Conservation (phyloP, 2,888 invertebrate genomes). For the Dione juno region DNA sequence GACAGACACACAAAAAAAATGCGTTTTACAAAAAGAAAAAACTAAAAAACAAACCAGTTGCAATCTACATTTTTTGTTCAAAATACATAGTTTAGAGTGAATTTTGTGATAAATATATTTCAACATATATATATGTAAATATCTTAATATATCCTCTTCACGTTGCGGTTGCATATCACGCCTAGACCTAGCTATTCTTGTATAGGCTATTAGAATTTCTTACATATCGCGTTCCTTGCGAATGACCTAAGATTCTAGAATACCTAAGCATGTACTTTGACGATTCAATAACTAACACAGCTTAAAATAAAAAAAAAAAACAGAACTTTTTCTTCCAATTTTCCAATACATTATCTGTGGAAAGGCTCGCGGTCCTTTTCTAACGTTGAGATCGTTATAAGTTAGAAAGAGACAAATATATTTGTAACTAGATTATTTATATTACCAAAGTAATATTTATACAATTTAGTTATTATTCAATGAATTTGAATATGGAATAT, state of each 20-base stretch:
- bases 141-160: slow-evolving; percentile 64
- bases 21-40: not conserved
- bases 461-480: slow-evolving; percentile 20
- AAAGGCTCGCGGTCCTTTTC: not conserved
- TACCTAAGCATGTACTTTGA: slow-evolving; percentile 40
- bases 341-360: not conserved
- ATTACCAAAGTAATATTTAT: slow-evolving; percentile 20
- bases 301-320: not conserved
- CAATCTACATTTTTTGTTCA: not conserved
- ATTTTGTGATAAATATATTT: slow-evolving; percentile 59
- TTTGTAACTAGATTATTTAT: slow-evolving; percentile 23
- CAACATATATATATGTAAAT: slow-evolving; percentile 54
- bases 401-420: slow-evolving; percentile 26
- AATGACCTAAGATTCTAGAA: slow-evolving; percentile 34
- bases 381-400: slow-evolving; percentile 16
- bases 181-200: slow-evolving; percentile 63
- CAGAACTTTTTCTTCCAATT: not conserved
- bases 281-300: slow-evolving; percentile 38
- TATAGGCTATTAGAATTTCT: slow-evolving; percentile 73
- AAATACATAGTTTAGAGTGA: not conserved
- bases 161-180: slow-evolving; percentile 78
- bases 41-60: not conserved
- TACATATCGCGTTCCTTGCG: slow-evolving; percentile 52
- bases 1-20: slow-evolving; percentile 39
- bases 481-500: not conserved